Evolutionary conservation across 1,140 invertebrate species (phyloP), one percentile per base, ranked within the genome.

Genomic region (Atta cephalotes): DNA sequence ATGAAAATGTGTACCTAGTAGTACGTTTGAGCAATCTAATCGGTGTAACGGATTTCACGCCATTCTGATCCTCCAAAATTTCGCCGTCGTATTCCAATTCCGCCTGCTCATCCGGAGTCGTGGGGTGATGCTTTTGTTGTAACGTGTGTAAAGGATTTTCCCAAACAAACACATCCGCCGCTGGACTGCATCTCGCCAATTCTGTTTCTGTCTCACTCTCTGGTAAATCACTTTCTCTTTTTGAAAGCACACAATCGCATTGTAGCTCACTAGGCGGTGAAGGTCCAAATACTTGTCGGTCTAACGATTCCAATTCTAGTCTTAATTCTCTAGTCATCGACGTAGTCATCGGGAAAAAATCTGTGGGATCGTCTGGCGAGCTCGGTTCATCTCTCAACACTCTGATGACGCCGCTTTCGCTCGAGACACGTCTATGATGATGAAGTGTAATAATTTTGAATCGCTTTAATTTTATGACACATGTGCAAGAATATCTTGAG

Each of bases 311-410:
- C 35, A 98, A 92, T 94, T 98, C 97, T 65, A 98, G 95, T 91
- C 97, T 96, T 89, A 98, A 95, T 93, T 98, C 98, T 91, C 97
- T 96, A 1, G 97, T 98, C 94, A 98, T 97, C 1, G 97, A 97
- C 1, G 97, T 98, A 3, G 97, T 98, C 97, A 98, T 97, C 12
- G 98, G 98, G 93, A 97, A 97, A 94, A 98, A 98, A 92, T 98
- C 97, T 56, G 96, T 95, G 0, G 97, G 97, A 94, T 98, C 97
- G 91, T 98, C 97, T 0, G 97, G 97, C 85, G 97, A 97, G 82
- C 96, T 96, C 21, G 96, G 96, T 53, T 97, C 96, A 76, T 97
- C 95, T 21, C 90, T 93, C 3, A 94, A 90, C n/a, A 93, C 90
- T 85, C 92, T 90, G 12, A 93, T 90, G 7, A 94, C 92, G 53